These are phyloP conservation scores for Tachystola acroxantha DNA, from an alignment of 2,888 invertebrate genomes.

Conservation along the genomic window DNA sequence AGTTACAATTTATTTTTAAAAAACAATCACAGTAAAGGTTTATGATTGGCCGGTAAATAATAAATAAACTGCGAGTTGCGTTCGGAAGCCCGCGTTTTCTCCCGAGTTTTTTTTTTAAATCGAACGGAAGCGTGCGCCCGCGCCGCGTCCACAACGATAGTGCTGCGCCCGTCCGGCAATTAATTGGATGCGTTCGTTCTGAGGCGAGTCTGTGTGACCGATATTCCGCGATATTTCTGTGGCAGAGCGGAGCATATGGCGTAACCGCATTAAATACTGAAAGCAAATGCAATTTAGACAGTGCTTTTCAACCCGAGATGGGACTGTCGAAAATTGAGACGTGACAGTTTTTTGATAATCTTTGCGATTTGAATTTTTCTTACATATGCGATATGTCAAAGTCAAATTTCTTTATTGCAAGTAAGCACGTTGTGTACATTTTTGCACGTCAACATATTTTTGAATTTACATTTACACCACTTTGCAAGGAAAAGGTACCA, in stretches of 20 bases:
- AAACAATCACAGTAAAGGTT: conserved; percentile 13
- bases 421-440: too few species aligned
- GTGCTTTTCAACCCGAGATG: too few species aligned
- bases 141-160: conserved; percentile 60
- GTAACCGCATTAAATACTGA: conserved; percentile 70
- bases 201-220: conserved; percentile 67
- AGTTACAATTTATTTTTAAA: conserved; percentile 12
- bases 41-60: conserved; percentile 15
- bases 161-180: conserved; percentile 53
- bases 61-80: conserved; percentile 14
- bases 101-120: conserved; percentile 31
- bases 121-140: conserved; percentile 61
- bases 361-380: too few species aligned
- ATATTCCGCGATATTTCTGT: conserved; percentile 76
- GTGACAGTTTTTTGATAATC: too few species aligned
- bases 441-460: too few species aligned
- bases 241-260: conserved; percentile 49
- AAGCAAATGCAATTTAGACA: conserved; percentile 68
- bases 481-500: too few species aligned
- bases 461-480: too few species aligned
- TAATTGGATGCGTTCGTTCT: conserved; percentile 64
- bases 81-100: conserved; percentile 43
- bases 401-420: too few species aligned
- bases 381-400: too few species aligned
- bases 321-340: too few species aligned